Conservation (phyloP, 2,888 invertebrate genomes). For the Piscicola geometra region DNA sequence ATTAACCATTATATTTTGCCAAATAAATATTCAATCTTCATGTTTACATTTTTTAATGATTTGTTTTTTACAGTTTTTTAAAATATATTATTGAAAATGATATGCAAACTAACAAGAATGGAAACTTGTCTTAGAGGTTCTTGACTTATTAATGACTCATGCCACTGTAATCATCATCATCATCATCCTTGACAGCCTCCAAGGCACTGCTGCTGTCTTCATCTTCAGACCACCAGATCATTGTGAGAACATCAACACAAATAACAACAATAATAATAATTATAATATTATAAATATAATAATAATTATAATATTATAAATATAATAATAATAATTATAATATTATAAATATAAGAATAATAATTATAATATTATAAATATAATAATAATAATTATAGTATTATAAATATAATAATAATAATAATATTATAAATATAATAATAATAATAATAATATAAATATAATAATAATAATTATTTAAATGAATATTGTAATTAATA, state of each 20-base stretch:
- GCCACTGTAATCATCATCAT: no score
- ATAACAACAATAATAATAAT: no score
- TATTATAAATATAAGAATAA: background rate
- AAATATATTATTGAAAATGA: background rate
- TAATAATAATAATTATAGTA: background rate
- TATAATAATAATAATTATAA: no score
- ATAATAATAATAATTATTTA: background rate
- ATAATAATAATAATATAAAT: background rate
- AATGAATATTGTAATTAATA: background rate
- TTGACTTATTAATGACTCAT: no score
- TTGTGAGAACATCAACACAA: no score
- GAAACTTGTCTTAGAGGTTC: no score
- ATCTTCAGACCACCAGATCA: constrained; percentile 21
- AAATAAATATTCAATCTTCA: no score
- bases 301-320: no score
- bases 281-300: no score
- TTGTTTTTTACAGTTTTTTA: background rate
- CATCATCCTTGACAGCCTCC: background rate
- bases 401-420: background rate
- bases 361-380: background rate
- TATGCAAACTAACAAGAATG: no score
- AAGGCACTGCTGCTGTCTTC: constrained; percentile 17
- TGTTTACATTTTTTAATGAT: background rate
- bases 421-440: constrained; percentile 2
- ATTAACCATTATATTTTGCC: no score